A percentile compares a stretch with the other conserved stretches of the same genome.
Conservation (phyloP, 2,797 vertebrate genomes). For the Gymnodraco acuticeps region DNA sequence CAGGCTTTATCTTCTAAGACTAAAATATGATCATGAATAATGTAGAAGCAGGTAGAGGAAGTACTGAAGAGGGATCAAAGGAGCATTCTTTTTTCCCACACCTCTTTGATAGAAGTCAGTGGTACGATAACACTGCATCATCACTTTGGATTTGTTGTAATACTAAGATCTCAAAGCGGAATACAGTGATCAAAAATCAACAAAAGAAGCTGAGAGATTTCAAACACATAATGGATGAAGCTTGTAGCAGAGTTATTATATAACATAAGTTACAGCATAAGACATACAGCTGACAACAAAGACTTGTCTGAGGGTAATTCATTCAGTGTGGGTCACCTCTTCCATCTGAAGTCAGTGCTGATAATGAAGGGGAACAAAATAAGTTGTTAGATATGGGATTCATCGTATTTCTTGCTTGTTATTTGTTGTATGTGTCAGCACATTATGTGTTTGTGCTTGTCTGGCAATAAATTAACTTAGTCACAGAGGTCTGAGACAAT, state of each 20-base stretch:
- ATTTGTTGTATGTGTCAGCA: slow-evolving; percentile 72
- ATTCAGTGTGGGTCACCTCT: slow-evolving; percentile 45
- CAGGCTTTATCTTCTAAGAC: slow-evolving; percentile 72
- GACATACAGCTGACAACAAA: slow-evolving; percentile 21
- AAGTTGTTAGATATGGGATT: slow-evolving; percentile 44
- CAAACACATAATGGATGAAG: slow-evolving; percentile 51
- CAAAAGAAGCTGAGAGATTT: slow-evolving; percentile 33
- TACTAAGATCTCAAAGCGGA: slow-evolving; percentile 49
- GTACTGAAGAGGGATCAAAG: slow-evolving; percentile 60
- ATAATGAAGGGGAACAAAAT: slow-evolving; percentile 61
- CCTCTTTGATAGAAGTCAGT: slow-evolving; percentile 56
- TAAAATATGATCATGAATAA: slow-evolving; percentile 77
- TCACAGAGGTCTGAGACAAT: slow-evolving; percentile 76
- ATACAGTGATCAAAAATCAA: slow-evolving; percentile 45
- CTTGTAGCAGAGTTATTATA: slow-evolving; percentile 29
- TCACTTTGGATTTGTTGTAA: slow-evolving; percentile 54
- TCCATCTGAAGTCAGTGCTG: slow-evolving; percentile 42
- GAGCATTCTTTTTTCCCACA: slow-evolving; percentile 52
- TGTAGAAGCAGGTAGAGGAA: slow-evolving; percentile 65
- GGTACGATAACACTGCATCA: slow-evolving; percentile 42
- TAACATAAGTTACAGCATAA: slow-evolving; percentile 27
- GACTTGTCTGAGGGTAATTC: slow-evolving; percentile 31
- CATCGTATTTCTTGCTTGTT: slow-evolving; percentile 61
- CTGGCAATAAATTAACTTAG: slow-evolving; percentile 79
- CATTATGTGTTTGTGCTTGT: slow-evolving; percentile 66